A percentile compares a stretch with the other conserved stretches of the same genome.
Conservation (phyloP, 2,888 invertebrate genomes). For the Carabus problematicus region DNA sequence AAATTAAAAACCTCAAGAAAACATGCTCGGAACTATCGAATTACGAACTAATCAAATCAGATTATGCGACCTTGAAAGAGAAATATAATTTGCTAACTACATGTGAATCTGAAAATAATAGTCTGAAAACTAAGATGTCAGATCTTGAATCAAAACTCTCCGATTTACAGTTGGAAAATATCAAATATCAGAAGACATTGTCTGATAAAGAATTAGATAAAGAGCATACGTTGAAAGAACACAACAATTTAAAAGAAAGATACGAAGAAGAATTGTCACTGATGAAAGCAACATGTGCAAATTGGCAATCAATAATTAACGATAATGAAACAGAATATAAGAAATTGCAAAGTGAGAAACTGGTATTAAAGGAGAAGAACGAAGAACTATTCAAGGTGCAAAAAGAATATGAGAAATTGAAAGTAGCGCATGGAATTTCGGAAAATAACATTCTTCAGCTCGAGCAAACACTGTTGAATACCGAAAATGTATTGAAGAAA, state of each 20-base stretch:
- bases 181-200: slow-evolving; percentile 50
- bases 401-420: slow-evolving; percentile 43
- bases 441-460: slow-evolving; percentile 1
- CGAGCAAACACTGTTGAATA: slow-evolving; percentile 10
- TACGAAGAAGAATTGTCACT: slow-evolving; percentile 29
- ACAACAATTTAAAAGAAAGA: slow-evolving; percentile 37
- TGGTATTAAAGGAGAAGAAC: not conserved
- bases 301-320: slow-evolving; percentile 37
- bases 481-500: slow-evolving; percentile 50
- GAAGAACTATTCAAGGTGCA: slow-evolving; percentile 5
- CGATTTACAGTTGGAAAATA: slow-evolving; percentile 48
- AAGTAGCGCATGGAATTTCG: slow-evolving; percentile 6
- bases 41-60: slow-evolving; percentile 16
- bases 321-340: slow-evolving; percentile 40
- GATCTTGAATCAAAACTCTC: slow-evolving; percentile 46
- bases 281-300: slow-evolving; percentile 33
- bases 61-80: slow-evolving; percentile 13
- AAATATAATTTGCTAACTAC: slow-evolving; percentile 22
- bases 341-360: slow-evolving; percentile 15
- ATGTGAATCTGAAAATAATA: slow-evolving; percentile 28
- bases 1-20: slow-evolving; percentile 48
- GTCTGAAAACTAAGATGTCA: slow-evolving; percentile 16
- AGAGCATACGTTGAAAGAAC: slow-evolving; percentile 45
- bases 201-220: slow-evolving; percentile 44
- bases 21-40: slow-evolving; percentile 29